Evolutionary conservation across 2,113 vertebrate genomes (phyloP).

Genomic region (Bos taurus): DNA sequence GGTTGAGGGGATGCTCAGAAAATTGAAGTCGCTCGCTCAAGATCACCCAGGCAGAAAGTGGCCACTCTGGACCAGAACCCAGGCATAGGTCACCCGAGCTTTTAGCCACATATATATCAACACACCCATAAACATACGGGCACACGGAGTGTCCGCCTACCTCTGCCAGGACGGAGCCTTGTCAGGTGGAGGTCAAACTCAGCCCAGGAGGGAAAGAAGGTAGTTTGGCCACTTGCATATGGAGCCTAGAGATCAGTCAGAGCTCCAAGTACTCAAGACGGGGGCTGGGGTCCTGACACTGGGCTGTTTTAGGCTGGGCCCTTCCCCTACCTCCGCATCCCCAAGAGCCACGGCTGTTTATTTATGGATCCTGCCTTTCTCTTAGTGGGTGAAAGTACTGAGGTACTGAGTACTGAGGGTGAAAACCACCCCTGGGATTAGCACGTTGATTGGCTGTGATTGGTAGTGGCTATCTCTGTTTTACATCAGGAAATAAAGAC

Average conservation of each 20-base stretch:
- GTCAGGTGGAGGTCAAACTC: not conserved
- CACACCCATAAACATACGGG: fast-evolving
- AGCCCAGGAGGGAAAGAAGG: not conserved
- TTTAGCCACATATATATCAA: not conserved
- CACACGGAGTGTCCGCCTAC: not conserved
- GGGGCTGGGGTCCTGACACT: not conserved
- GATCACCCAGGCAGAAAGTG: not conserved
- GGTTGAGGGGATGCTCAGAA: not conserved
- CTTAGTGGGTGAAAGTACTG: not conserved
- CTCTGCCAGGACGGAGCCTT: not conserved
- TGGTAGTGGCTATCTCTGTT: not conserved
- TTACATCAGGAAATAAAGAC: not conserved
- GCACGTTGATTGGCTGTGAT: too few relatives aligned
- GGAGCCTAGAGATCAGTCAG: not conserved
- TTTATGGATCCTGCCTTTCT: not conserved
- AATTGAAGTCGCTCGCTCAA: not conserved
- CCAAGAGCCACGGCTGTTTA: not conserved
- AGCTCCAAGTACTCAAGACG: not conserved
- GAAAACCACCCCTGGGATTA: not conserved
- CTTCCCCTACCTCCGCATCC: not conserved
- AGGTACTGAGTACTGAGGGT: too few relatives aligned
- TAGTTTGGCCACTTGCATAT: not conserved
- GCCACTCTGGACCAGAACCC: not conserved
- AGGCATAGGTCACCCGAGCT: not conserved
- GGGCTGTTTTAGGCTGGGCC: not conserved